Conservation (phyloP, 2,888 invertebrate species). For the Tineola bisselliella region DNA sequence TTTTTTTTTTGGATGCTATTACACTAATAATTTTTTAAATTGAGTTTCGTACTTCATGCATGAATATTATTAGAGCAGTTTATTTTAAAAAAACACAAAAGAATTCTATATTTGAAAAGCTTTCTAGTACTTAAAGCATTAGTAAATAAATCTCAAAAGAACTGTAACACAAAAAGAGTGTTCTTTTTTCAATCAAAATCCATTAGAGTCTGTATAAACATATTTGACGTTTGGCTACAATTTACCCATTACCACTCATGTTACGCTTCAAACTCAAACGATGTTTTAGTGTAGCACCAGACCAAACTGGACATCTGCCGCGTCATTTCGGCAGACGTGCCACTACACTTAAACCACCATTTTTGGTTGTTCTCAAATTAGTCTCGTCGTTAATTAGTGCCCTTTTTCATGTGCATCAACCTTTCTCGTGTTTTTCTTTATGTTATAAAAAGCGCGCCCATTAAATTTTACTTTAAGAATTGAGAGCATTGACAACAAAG, state of each 20-base stretch:
- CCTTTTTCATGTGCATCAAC: slow-evolving; percentile 16
- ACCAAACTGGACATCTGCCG: no score
- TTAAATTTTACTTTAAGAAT: slow-evolving; percentile 2
- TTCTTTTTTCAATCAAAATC: neutral
- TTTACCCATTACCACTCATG: slow-evolving; percentile 43
- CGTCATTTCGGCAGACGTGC: no score
- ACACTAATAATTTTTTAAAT: no score
- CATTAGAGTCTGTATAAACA: slow-evolving; percentile 10
- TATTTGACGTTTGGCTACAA: slow-evolving; percentile 21
- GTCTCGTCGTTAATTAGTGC: slow-evolving; percentile 50
- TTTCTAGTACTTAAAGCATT: neutral
- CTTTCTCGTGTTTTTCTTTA: slow-evolving; percentile 19
- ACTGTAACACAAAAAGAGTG: neutral
- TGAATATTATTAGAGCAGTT: no score
- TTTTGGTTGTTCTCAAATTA: slow-evolving; percentile 32
- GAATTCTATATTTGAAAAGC: no score
- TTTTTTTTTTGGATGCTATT: neutral
- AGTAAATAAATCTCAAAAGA: neutral
- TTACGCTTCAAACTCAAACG: slow-evolving; percentile 42
- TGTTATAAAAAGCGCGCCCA: slow-evolving; percentile 1
- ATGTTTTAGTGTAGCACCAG: slow-evolving; percentile 22
- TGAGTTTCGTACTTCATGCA: no score
- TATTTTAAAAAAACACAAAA: no score
- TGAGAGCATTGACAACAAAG: slow-evolving; percentile 1
- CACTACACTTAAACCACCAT: slow-evolving; percentile 25